Conservation (phyloP, 1,140 invertebrate species). For the Panagrolaimus sp. region DNA sequence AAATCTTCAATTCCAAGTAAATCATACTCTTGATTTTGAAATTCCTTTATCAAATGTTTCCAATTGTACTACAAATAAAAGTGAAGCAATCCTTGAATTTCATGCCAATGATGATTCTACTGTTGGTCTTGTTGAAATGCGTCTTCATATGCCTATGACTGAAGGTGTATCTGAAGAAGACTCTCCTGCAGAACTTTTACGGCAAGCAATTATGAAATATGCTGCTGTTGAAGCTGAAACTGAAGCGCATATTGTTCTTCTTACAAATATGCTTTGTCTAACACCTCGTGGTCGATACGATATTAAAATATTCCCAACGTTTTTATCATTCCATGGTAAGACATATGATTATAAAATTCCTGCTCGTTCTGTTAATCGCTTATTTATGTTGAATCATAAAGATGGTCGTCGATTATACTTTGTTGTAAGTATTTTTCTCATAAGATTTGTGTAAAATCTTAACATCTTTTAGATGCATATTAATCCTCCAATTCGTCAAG, state of each 20-base stretch:
- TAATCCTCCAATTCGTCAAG: slow-evolving; percentile 98
- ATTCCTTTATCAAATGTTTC: slow-evolving; percentile 91
- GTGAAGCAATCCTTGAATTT: slow-evolving; percentile 96
- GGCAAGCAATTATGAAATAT: slow-evolving; percentile 85
- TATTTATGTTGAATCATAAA: slow-evolving; percentile 92
- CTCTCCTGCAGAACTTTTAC: slow-evolving; percentile 72
- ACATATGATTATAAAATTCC: slow-evolving; percentile 99
- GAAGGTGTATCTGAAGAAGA: slow-evolving; percentile 64
- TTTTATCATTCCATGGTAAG: slow-evolving; percentile 98
- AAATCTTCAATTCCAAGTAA: slow-evolving; percentile 83
- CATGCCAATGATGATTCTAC: slow-evolving; percentile 97
- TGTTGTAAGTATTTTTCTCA: no score
- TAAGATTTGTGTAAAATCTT: no score
- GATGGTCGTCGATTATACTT: slow-evolving; percentile 97
- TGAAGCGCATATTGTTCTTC: slow-evolving; percentile 92
- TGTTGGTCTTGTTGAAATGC: slow-evolving; percentile 90
- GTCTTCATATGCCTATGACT: slow-evolving; percentile 93
- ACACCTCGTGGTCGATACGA: slow-evolving; percentile 99
- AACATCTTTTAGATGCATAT: no score
- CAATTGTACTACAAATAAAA: slow-evolving; percentile 83
- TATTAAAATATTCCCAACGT: slow-evolving; percentile 93
- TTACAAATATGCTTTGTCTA: slow-evolving; percentile 91
- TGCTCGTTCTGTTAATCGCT: slow-evolving; percentile 82
- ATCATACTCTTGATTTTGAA: slow-evolving; percentile 78
- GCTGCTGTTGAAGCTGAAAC: slow-evolving; percentile 94